These are phyloP conservation scores for Nebria salina DNA, from an alignment of 2,888 invertebrate genomes.

Conservation along the genomic window DNA sequence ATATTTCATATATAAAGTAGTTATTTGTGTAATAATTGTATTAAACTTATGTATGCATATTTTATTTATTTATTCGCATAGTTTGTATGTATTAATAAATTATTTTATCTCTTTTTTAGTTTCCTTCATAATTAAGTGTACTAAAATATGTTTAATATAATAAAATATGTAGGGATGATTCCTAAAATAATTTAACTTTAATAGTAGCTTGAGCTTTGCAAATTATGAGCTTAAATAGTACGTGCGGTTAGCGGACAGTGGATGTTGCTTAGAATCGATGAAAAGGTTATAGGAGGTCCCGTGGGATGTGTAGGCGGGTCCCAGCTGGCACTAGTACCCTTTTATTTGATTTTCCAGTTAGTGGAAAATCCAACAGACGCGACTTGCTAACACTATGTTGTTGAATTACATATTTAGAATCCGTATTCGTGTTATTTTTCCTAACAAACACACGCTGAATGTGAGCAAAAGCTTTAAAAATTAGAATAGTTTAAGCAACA, in stretches of 20 bases:
- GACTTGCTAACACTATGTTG: conserved; percentile 32
- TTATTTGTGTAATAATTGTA: too few relatives aligned
- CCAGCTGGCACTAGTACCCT: conserved; percentile 57
- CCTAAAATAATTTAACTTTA: neutral
- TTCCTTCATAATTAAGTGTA: neutral
- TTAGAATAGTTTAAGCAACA: too few relatives aligned
- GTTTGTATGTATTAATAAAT: conserved; percentile 3
- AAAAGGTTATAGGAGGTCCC: conserved; percentile 25
- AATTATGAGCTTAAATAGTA: conserved; percentile 3
- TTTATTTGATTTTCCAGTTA: conserved; percentile 60
- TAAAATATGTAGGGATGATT: neutral
- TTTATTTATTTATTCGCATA: neutral
- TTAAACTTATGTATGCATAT: neutral
- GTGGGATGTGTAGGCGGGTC: conserved; percentile 47
- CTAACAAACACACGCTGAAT: too few relatives aligned
- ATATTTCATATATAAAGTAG: too few relatives aligned
- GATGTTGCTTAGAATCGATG: conserved; percentile 36
- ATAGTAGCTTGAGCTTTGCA: neutral
- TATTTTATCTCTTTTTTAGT: neutral
- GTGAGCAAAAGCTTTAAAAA: too few relatives aligned
- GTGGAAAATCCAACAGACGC: conserved; percentile 56
- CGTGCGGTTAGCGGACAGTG: conserved; percentile 25
- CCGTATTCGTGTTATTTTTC: neutral
- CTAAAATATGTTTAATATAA: neutral
- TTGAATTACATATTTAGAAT: neutral